phyloP scores from a whole-genome alignment of 2,113 vertebrate genomes.

The Callipepla californica region DNA sequence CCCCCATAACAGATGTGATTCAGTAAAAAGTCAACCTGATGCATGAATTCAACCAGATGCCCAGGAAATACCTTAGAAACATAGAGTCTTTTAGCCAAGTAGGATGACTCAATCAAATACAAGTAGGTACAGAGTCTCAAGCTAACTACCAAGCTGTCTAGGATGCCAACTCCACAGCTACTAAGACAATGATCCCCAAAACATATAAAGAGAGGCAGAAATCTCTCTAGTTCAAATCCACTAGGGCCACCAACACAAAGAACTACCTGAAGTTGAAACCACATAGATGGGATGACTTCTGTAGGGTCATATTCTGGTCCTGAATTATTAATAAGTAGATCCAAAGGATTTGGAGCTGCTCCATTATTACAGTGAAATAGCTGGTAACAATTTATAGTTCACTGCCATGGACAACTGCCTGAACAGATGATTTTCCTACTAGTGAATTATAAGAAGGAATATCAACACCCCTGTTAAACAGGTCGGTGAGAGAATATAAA shows the following conservation, averaged over 20 bases:
- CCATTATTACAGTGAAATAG: not conserved
- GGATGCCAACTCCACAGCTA: not conserved
- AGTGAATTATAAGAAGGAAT: not conserved
- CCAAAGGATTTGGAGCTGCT: not conserved
- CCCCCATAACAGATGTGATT: conserved; percentile 20
- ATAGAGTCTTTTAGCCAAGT: not conserved
- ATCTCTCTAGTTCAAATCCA: not conserved
- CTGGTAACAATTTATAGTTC: not conserved
- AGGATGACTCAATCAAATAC: not conserved
- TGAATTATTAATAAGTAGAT: not conserved
- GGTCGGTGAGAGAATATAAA: not conserved
- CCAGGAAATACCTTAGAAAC: conserved; percentile 44
- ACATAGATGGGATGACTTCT: not conserved
- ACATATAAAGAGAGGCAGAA: not conserved
- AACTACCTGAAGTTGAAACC: not conserved
- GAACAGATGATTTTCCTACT: not conserved
- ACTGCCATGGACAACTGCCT: not conserved
- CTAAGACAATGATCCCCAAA: not conserved
- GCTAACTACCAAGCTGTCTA: not conserved
- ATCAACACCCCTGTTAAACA: not conserved
- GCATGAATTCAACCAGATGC: conserved; percentile 42
- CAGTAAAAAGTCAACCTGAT: conserved; percentile 17
- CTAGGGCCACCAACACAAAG: not conserved
- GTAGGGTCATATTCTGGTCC: not conserved
- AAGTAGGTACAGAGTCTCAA: conserved; percentile 1